A percentile compares a stretch with the other conserved stretches of the same genome.
phyloP scores from a whole-genome alignment of 1,140 invertebrate genomes.

The Apis cerana region DNA sequence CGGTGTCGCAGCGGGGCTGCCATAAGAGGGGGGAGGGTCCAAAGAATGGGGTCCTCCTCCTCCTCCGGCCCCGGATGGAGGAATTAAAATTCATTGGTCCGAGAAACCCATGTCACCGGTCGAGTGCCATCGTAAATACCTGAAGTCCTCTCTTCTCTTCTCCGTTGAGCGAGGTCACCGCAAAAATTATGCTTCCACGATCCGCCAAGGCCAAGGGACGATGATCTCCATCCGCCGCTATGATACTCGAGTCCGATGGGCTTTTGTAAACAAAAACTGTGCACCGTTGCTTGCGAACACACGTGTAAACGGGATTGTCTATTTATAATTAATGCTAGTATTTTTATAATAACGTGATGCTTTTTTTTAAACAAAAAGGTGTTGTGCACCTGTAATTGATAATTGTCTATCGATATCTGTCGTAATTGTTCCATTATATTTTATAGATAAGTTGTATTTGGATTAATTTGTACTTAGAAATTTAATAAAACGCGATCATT shows the following conservation, averaged over 20 bases:
- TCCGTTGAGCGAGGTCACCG: slow-evolving; percentile 67
- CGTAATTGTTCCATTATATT: too few relatives aligned
- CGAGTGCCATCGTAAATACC: slow-evolving; percentile 81
- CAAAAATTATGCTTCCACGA: slow-evolving; percentile 76
- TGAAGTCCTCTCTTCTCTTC: slow-evolving; percentile 56
- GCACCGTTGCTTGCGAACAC: background rate
- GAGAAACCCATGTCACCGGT: slow-evolving; percentile 80
- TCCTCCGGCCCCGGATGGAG: slow-evolving; percentile 56
- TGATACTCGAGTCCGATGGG: too few relatives aligned
- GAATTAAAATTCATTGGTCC: slow-evolving; percentile 81
- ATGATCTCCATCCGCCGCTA: background rate
- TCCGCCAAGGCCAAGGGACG: slow-evolving; percentile 52
- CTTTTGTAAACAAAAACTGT: background rate
- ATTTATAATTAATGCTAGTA: too few relatives aligned
- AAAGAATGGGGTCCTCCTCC: slow-evolving; percentile 54
- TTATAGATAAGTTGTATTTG: too few relatives aligned
- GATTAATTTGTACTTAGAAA: too few relatives aligned
- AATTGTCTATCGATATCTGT: too few relatives aligned
- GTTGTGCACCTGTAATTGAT: too few relatives aligned
- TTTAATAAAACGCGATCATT: too few relatives aligned
- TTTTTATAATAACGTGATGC: too few relatives aligned
- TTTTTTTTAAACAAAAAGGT: too few relatives aligned
- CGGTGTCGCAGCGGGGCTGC: slow-evolving; percentile 78
- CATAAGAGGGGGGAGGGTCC: slow-evolving; percentile 44
- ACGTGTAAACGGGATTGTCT: too few relatives aligned